Base-by-base conservation (phyloP, 2,797 vertebrate genomes). In the Propithecus deckenii region DNA sequence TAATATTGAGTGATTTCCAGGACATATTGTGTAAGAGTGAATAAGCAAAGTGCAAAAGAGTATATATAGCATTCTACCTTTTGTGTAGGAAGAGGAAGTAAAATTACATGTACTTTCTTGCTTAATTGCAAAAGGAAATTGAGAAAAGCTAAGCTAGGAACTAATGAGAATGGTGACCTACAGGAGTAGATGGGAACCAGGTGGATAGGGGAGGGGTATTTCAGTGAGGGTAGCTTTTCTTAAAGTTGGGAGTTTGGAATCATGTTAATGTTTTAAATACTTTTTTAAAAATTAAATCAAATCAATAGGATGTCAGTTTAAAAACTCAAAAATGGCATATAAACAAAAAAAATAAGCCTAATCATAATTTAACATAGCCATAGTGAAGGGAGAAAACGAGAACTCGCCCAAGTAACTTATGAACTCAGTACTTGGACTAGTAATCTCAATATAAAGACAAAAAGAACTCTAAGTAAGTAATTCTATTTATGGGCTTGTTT, bases 31-130 rank as follows among this genome's bases (percentile, higher is more conserved):
- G 35, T 71, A 65, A 74, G 61, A 74, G 61, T 86, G 22, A 92
- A 94, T 75, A 92, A 52, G 74, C 67, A 94, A 78, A 65, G 38
- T 38, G 10, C 43, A 50, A 83, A 95, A 65, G 18, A 30, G 9
- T 41, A 59, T 38, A 48, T 25, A 46, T 10, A 57, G 11, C 55
- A 59, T 90, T 85, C 55, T 80, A 48, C 10, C 5, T 93, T 92
- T 93, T 71, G 57, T 86, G n/a, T 57, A n/a, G 84, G 18, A 88
- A 91, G 52, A 92, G 11, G 25, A 97, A 92, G 87, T 75, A 91
- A 93, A 86, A 67, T 88, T 76, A 32, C 17, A n/a, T 52, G 18
- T 67, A 46, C 30, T 85, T 80, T 14, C 35, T 79, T 48, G 59
- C 41, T 80, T 69, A 67, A 57, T 38, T 46, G 7, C 3, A 12